Evolutionary conservation across 2,113 vertebrate genomes (phyloP).

Genomic region (Nothobranchius furzeri): DNA sequence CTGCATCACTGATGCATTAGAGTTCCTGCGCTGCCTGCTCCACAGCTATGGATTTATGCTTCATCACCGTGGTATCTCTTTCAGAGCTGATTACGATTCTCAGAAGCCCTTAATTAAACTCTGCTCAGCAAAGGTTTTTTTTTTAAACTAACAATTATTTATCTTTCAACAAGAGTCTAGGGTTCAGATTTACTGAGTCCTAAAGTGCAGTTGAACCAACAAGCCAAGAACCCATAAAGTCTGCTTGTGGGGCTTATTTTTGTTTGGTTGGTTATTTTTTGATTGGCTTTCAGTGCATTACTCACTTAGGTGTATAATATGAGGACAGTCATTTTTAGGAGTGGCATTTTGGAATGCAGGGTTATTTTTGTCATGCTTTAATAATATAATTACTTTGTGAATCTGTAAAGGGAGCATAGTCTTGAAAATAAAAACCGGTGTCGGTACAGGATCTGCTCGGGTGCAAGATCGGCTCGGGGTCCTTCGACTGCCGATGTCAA

Average conservation of each 20-base stretch:
- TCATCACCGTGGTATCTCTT: constrained; percentile 71
- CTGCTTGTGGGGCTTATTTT: constrained; percentile 50
- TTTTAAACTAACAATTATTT: constrained; percentile 59
- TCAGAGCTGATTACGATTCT: constrained; percentile 76
- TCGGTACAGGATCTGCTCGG: no score
- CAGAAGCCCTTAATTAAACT: constrained; percentile 77
- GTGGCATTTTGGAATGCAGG: no score
- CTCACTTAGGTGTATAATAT: constrained; percentile 2
- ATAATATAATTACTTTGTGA: no score
- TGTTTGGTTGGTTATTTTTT: background rate
- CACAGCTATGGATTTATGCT: constrained; percentile 73
- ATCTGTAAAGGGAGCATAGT: no score
- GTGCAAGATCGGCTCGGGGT: no score
- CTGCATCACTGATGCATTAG: constrained; percentile 61
- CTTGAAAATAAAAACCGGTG: no score
- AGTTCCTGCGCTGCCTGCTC: constrained; percentile 50
- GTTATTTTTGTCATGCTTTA: no score
- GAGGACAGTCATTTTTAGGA: no score
- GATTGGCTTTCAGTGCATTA: constrained; percentile 9
- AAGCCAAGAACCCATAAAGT: constrained; percentile 47
- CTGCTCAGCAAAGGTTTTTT: constrained; percentile 43
- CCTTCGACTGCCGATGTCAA: no score
- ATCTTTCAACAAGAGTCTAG: constrained; percentile 49
- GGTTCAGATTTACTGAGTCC: constrained; percentile 64
- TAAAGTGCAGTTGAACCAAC: constrained; percentile 25